These are phyloP conservation scores for Catamblyrhynchus diadema DNA, from an alignment of 2,797 vertebrate genomes.

Conservation along the genomic window DNA sequence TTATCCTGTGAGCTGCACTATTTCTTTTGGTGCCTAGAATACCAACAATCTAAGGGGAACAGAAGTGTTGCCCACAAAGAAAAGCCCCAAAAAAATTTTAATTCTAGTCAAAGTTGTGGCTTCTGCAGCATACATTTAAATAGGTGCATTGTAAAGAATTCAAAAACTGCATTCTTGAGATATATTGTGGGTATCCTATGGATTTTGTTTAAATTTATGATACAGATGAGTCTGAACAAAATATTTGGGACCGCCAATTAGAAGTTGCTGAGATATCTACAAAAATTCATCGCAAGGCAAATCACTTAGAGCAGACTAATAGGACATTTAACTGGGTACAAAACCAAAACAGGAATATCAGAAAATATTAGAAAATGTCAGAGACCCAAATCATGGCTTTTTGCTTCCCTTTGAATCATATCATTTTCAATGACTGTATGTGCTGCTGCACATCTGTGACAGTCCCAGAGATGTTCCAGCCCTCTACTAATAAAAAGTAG, in stretches of 20 bases:
- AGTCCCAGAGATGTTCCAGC: not conserved
- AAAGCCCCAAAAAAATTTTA: not conserved
- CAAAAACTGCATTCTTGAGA: not conserved
- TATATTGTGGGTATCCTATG: fast-evolving
- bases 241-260: not conserved
- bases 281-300: not conserved
- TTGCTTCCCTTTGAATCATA: not conserved
- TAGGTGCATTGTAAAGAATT: not conserved
- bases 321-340: not conserved
- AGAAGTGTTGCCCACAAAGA: not conserved
- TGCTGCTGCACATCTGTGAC: not conserved
- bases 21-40: not conserved
- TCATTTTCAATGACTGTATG: not conserved
- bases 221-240: not conserved
- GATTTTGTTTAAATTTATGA: not conserved
- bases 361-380: not conserved
- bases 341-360: not conserved
- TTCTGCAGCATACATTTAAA: not conserved
- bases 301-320: not conserved
- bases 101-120: not conserved
- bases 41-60: not conserved
- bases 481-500: not conserved
- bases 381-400: not conserved
- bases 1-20: not conserved
- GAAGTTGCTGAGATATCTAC: not conserved